phyloP scores from a whole-genome alignment of 2,113 vertebrate genomes.

The Stomatorhinus ivindoensis region DNA sequence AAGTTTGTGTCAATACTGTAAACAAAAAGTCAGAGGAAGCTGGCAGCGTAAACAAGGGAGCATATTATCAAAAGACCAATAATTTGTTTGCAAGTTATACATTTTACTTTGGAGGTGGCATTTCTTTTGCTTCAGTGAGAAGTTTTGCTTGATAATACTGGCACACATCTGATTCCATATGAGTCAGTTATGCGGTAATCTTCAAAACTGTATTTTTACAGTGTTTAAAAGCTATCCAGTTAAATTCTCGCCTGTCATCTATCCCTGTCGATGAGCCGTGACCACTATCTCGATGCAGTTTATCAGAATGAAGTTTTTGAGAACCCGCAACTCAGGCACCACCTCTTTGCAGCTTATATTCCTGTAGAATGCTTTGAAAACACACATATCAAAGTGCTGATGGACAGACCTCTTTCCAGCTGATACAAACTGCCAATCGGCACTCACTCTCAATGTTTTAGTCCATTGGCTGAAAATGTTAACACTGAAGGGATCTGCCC shows the following conservation, averaged over 20 bases:
- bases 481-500: neutral
- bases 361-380: neutral
- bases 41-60: no score
- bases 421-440: neutral
- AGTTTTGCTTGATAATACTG: no score
- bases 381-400: neutral
- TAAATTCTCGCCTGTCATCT: neutral
- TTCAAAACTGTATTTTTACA: neutral
- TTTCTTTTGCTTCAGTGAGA: no score
- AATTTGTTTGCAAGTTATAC: no score
- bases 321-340: neutral
- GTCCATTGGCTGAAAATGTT: neutral
- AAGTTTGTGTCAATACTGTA: no score
- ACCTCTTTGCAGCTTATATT: neutral
- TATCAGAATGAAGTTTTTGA: neutral
- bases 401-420: neutral
- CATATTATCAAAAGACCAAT: no score
- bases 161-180: no score
- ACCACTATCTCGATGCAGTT: neutral
- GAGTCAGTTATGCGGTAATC: neutral
- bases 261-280: neutral
- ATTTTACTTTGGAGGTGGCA: no score
- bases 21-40: no score
- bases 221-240: neutral
- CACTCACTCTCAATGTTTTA: neutral